phyloP scores from a whole-genome alignment of 2,113 vertebrate genomes.

The Mesocricetus auratus region DNA sequence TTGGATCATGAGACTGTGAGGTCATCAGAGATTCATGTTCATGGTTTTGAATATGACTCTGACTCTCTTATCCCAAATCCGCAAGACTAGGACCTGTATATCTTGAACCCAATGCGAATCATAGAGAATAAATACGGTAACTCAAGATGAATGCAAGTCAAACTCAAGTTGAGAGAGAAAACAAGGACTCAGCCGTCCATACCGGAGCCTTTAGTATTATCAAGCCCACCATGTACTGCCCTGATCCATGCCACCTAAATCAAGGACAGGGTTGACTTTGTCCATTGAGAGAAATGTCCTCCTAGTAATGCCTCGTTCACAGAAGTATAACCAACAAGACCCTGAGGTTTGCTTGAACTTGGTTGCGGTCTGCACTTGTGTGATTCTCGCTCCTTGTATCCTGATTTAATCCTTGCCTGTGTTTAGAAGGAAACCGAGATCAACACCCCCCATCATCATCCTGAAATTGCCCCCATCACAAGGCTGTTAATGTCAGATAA shows the following conservation, averaged over 20 bases:
- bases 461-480: background rate
- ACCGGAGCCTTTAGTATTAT: background rate
- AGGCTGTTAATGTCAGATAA: constrained; percentile 49
- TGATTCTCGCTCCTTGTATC: background rate
- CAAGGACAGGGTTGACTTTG: background rate
- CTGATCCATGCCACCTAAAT: background rate
- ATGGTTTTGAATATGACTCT: constrained; percentile 18
- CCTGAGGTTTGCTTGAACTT: background rate
- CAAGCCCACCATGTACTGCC: background rate
- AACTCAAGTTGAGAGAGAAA: background rate
- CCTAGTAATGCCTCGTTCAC: background rate
- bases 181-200: background rate
- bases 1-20: constrained; percentile 47
- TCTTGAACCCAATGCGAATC: constrained; percentile 43
- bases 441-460: background rate
- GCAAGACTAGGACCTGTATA: constrained; percentile 46
- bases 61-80: constrained; percentile 24
- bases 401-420: background rate
- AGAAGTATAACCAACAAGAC: background rate
- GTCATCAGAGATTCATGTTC: constrained; percentile 21
- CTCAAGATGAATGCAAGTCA: constrained; percentile 24
- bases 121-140: constrained; percentile 33
- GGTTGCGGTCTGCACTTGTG: rapidly evolving
- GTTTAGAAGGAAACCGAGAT: background rate
- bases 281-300: background rate